Percentiles rank a stretch among this genome's conserved stretches.
phyloP scores from a whole-genome alignment of 2,113 vertebrate genomes.

The Heloderma charlesbogerti region DNA sequence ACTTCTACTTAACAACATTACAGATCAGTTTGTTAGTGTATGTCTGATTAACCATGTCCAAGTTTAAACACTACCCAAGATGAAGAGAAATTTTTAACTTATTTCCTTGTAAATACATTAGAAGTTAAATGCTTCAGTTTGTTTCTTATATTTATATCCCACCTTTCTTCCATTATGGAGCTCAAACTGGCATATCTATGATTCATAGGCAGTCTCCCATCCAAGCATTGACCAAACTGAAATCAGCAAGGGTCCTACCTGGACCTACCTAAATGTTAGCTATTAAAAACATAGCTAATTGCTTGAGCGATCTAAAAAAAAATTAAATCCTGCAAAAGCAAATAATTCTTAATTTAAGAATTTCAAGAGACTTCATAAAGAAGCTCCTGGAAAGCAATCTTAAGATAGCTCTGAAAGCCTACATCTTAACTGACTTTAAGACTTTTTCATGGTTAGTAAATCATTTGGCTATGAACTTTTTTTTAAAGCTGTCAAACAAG shows the following conservation, averaged over 20 bases:
- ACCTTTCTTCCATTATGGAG: not conserved
- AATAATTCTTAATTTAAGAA: slow-evolving; percentile 54
- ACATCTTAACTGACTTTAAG: slow-evolving; percentile 6
- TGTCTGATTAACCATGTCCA: not conserved
- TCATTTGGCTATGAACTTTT: slow-evolving; percentile 10
- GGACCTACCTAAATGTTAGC: not conserved
- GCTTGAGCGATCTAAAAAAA: not conserved
- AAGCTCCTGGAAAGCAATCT: not conserved
- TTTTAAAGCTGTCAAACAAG: not conserved
- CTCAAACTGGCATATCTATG: not conserved
- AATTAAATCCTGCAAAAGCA: slow-evolving; percentile 55
- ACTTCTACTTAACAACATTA: not conserved
- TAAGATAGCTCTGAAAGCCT: slow-evolving; percentile 25
- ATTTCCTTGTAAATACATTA: not conserved
- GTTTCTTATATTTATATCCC: not conserved
- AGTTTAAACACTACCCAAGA: not conserved
- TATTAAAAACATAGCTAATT: not conserved
- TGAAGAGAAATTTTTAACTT: not conserved
- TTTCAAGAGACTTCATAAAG: slow-evolving; percentile 21
- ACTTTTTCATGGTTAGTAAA: not conserved
- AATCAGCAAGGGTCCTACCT: not conserved
- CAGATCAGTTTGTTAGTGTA: not conserved
- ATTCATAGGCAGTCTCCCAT: not conserved
- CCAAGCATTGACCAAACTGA: not conserved
- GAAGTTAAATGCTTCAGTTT: not conserved